phyloP scores from a whole-genome alignment of 2,888 invertebrate genomes.

The Chrysopilus asiliformis region DNA sequence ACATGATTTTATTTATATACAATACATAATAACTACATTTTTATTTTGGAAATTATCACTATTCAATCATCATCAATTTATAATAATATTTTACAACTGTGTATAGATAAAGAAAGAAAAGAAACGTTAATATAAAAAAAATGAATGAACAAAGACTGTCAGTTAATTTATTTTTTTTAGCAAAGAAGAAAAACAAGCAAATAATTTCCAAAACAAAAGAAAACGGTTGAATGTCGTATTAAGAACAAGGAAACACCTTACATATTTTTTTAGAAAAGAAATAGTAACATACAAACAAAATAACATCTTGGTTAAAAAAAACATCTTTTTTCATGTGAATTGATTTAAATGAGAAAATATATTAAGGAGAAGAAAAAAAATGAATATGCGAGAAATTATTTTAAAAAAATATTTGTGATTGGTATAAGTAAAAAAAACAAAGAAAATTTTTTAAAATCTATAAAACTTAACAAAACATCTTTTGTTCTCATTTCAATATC shows the following conservation, averaged over 20 bases:
- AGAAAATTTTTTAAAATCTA: slow-evolving; percentile 5
- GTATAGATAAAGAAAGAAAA: slow-evolving; percentile 8
- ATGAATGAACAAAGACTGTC: slow-evolving; percentile 14
- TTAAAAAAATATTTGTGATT: slow-evolving; percentile 9
- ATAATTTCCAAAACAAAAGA: slow-evolving; percentile 8
- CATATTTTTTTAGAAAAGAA: slow-evolving; percentile 7
- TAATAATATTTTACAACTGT: no score
- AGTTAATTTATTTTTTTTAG: slow-evolving; percentile 9
- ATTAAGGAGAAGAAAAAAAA: no score
- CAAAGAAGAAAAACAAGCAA: not conserved
- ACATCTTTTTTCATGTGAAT: no score
- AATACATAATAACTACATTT: slow-evolving; percentile 6
- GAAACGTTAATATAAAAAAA: slow-evolving; percentile 12
- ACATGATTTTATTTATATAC: slow-evolving; percentile 8
- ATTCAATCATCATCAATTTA: no score
- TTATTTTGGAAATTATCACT: slow-evolving; percentile 14
- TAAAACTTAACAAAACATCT: not conserved
- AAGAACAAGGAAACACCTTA: no score
- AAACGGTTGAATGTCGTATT: no score
- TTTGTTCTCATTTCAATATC: slow-evolving; percentile 1
- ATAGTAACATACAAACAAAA: slow-evolving; percentile 7
- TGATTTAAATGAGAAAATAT: no score
- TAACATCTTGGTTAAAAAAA: no score
- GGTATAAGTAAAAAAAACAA: no score
- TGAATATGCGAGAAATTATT: no score